A percentile compares a stretch with the other conserved stretches of the same genome.
phyloP scores from a whole-genome alignment of 2,113 vertebrate genomes.

The Cinclus cinclus region DNA sequence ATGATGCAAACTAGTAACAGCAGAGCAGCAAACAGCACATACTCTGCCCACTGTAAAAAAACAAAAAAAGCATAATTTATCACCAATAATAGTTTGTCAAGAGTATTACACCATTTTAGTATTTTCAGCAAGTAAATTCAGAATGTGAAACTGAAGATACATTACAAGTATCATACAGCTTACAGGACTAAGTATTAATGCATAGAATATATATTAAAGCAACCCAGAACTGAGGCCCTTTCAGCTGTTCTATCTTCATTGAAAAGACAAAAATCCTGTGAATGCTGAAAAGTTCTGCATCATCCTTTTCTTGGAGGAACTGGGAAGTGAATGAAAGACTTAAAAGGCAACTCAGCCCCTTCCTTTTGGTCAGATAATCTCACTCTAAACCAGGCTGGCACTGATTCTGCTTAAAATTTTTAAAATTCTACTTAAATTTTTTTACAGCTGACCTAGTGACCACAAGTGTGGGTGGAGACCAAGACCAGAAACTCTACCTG shows the following conservation, averaged over 20 bases:
- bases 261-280: background rate
- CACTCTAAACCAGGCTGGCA: background rate
- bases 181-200: background rate
- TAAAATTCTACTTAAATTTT: background rate
- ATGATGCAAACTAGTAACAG: slow-evolving; percentile 85
- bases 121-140: background rate
- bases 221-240: background rate
- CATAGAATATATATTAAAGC: background rate
- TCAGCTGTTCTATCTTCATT: background rate
- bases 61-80: background rate
- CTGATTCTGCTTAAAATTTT: background rate
- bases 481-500: background rate
- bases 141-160: background rate
- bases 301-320: background rate
- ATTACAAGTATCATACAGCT: background rate
- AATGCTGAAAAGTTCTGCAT: background rate
- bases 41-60: slow-evolving; percentile 88
- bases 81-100: background rate
- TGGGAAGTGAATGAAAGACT: background rate
- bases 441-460: background rate
- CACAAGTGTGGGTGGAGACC: background rate
- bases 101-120: background rate
- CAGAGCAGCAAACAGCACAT: slow-evolving; percentile 87
- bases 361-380: background rate
- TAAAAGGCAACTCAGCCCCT: background rate